Percentiles rank a stretch among this genome's conserved stretches.
Evolutionary conservation across 2,113 vertebrate species (phyloP).

Genomic region (Porphyrio hochstetteri): DNA sequence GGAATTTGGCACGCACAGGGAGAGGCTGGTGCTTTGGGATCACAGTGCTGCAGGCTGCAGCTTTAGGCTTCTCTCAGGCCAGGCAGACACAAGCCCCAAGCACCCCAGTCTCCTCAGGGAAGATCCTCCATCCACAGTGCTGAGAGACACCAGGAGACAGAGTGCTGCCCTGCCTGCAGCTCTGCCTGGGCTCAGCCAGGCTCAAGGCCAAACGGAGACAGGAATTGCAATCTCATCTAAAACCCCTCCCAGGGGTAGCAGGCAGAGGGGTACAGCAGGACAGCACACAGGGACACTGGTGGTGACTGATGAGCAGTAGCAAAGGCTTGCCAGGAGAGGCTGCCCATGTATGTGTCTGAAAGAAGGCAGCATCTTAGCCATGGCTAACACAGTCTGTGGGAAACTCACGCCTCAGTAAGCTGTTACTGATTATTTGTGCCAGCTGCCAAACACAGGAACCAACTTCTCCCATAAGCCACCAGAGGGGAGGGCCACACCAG

Average conservation of each 20-base stretch:
- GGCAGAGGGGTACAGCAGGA: background rate
- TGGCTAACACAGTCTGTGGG: background rate
- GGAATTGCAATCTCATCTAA: background rate
- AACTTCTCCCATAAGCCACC: background rate
- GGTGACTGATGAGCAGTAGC: background rate
- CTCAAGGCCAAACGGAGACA: background rate
- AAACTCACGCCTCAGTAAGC: background rate
- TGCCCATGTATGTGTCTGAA: background rate
- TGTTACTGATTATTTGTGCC: background rate
- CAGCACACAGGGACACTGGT: background rate
- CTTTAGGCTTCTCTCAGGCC: background rate
- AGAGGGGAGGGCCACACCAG: background rate
- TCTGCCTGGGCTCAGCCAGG: accelerated
- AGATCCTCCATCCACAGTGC: background rate
- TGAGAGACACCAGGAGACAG: background rate
- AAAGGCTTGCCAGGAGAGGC: background rate
- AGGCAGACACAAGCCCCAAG: background rate
- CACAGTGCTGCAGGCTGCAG: conserved; percentile 14
- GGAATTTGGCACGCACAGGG: conserved; percentile 17
- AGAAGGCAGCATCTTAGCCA: background rate
- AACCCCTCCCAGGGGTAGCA: background rate
- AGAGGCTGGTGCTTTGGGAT: conserved; percentile 27
- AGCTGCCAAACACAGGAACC: background rate
- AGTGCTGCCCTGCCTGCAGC: background rate
- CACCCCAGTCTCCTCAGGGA: background rate